Conservation (phyloP, 2,113 vertebrate genomes). For the Setophaga petechia region DNA sequence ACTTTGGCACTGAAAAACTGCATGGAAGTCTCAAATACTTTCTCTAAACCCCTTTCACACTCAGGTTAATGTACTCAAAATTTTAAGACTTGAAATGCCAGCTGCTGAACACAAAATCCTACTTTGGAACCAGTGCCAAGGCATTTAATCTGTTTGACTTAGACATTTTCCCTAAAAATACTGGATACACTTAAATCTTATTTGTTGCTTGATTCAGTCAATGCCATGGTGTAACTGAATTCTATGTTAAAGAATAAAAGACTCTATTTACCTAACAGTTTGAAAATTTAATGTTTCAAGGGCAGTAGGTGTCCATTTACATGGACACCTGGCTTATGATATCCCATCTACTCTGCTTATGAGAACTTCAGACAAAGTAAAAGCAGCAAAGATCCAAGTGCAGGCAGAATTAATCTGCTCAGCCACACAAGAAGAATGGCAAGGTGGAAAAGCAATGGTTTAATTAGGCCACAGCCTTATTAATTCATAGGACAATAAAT, state of each 20-base stretch:
- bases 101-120: constrained; percentile 1
- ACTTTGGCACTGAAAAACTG: not conserved
- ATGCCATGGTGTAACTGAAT: not conserved
- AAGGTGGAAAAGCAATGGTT: not conserved
- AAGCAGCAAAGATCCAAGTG: not conserved
- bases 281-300: not conserved
- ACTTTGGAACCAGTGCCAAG: not conserved
- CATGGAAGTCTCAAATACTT: not conserved
- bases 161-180: not conserved
- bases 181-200: constrained; percentile 7
- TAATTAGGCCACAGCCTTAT: not conserved
- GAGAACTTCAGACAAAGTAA: not conserved
- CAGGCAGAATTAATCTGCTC: not conserved
- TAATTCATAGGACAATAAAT: not conserved
- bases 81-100: constrained; percentile 10
- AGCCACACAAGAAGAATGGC: not conserved
- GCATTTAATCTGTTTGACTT: constrained; percentile 16
- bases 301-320: not conserved
- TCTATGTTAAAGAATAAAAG: not conserved
- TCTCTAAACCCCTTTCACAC: not conserved
- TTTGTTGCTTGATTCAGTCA: not conserved
- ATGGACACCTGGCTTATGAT: not conserved
- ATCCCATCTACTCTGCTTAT: not conserved
- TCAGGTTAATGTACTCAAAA: not conserved
- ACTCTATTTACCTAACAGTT: not conserved